A percentile compares a stretch with the other conserved stretches of the same genome.
Evolutionary conservation across 2,888 invertebrate species (phyloP).

Genomic region (Stenotaenia linearis): DNA sequence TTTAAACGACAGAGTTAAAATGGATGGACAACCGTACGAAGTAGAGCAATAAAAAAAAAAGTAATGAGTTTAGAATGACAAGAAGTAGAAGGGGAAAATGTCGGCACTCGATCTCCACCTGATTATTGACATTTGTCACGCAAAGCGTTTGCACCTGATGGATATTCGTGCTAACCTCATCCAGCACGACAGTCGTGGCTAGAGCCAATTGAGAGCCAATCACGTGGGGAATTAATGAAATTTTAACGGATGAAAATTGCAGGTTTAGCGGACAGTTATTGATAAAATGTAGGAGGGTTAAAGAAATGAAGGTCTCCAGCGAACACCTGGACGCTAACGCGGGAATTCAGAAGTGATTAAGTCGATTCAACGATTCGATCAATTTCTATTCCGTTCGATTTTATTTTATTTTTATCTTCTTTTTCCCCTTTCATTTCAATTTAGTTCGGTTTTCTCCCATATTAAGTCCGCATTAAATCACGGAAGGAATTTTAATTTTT

Average conservation of each 20-base stretch:
- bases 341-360: not conserved
- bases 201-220: slow-evolving; percentile 8
- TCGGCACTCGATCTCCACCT: slow-evolving; percentile 19
- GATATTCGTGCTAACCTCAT: slow-evolving; percentile 16
- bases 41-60: not conserved
- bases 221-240: slow-evolving; percentile 24
- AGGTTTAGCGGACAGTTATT: slow-evolving; percentile 16
- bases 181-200: slow-evolving; percentile 16
- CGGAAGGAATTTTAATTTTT: not conserved
- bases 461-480: not conserved
- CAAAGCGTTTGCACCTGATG: slow-evolving; percentile 17
- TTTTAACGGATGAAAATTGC: slow-evolving; percentile 10
- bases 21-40: not conserved
- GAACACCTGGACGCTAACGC: not conserved
- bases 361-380: not conserved
- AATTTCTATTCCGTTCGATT: not conserved
- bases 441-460: no score
- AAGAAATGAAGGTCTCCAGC: not conserved
- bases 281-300: slow-evolving; percentile 16
- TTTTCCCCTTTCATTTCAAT: not conserved
- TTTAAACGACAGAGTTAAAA: not conserved
- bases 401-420: not conserved
- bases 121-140: slow-evolving; percentile 2
- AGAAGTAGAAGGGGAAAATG: not conserved
- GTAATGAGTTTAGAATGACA: not conserved